A percentile compares a stretch with the other conserved stretches of the same genome.
These are phyloP conservation scores for Heliconius sara DNA, from an alignment of 2,888 invertebrate genomes.

Conservation along the genomic window DNA sequence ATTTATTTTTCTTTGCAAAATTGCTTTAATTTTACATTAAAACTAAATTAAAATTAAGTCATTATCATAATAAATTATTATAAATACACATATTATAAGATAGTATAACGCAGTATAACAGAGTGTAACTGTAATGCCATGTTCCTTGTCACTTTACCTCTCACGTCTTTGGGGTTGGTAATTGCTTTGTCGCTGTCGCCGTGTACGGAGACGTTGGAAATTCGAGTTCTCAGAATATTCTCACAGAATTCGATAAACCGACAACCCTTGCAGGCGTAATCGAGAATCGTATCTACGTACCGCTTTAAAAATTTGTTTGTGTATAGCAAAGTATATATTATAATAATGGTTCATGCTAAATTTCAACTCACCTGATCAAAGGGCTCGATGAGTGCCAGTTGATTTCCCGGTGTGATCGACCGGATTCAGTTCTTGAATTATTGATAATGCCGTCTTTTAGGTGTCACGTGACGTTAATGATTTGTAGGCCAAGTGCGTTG, in stretches of 20 bases:
- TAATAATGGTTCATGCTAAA: not conserved
- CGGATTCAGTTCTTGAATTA: not conserved
- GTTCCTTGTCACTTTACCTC: conserved; percentile 3
- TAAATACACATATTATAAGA: not conserved
- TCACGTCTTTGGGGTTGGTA: not conserved
- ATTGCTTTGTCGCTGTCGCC: not conserved
- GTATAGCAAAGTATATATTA: not conserved
- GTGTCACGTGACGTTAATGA: not conserved
- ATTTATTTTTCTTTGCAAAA: not conserved
- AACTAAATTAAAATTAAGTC: not conserved
- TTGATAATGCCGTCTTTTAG: not conserved
- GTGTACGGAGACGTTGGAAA: not conserved
- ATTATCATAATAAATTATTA: not conserved
- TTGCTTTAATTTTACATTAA: not conserved
- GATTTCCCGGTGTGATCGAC: not conserved
- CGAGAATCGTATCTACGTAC: not conserved
- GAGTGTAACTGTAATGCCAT: not conserved
- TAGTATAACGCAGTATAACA: not conserved
- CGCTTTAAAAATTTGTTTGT: not conserved
- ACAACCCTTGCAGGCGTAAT: not conserved
- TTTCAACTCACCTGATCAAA: not conserved
- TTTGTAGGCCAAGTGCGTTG: not conserved
- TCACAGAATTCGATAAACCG: not conserved
- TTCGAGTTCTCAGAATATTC: not conserved
- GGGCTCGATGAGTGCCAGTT: not conserved